Conservation (phyloP, 2,888 invertebrate genomes). For the Cheilosia pagana region DNA sequence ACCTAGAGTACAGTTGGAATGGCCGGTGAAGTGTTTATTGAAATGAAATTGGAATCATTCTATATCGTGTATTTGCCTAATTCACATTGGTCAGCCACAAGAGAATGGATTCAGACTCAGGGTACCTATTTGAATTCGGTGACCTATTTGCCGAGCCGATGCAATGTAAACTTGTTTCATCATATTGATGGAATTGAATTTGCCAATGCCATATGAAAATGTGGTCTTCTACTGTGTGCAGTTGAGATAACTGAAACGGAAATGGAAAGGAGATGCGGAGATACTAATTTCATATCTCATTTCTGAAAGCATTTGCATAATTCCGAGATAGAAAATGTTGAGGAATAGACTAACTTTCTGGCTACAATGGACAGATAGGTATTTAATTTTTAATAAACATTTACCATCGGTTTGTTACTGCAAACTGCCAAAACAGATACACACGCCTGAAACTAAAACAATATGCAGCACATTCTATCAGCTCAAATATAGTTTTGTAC, state of each 20-base stretch:
- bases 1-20: background rate
- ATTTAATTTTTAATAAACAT: too few relatives aligned
- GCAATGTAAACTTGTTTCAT: constrained; percentile 68
- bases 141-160: constrained; percentile 69
- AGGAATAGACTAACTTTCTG: too few relatives aligned
- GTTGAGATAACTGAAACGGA: background rate
- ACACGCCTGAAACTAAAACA: too few relatives aligned
- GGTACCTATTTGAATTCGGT: constrained; percentile 37
- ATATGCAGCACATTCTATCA: too few relatives aligned
- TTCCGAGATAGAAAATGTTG: too few relatives aligned
- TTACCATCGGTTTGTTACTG: too few relatives aligned
- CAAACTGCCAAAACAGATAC: too few relatives aligned
- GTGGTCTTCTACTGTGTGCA: background rate
- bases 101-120: constrained; percentile 45
- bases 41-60: constrained; percentile 59
- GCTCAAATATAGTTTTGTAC: too few relatives aligned
- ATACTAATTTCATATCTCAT: background rate
- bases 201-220: constrained; percentile 24
- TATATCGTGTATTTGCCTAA: constrained; percentile 55
- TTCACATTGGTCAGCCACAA: constrained; percentile 44
- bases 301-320: too few relatives aligned
- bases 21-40: constrained; percentile 39
- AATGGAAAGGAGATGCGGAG: background rate
- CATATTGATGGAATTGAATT: constrained; percentile 57
- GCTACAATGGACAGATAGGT: too few relatives aligned